A percentile compares a stretch with the other conserved stretches of the same genome.
Conservation (phyloP, 1,140 invertebrate species). For the Lucilia sericata region DNA sequence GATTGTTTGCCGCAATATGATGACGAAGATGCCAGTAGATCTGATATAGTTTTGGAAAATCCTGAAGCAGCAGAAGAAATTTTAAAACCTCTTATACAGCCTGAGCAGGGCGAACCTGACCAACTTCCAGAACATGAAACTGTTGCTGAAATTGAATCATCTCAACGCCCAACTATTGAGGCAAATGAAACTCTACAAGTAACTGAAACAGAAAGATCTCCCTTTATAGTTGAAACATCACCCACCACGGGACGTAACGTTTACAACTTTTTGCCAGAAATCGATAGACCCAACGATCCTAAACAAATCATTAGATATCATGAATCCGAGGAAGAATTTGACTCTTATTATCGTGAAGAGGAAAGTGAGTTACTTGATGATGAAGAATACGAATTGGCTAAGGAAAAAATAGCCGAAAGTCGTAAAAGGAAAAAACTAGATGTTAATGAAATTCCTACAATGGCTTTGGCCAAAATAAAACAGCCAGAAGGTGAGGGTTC, state of each 20-base stretch:
- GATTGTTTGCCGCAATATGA: background rate
- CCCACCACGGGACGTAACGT: background rate
- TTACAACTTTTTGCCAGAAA: background rate
- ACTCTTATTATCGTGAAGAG: background rate
- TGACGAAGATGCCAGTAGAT: background rate
- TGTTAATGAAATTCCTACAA: background rate
- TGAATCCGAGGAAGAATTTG: background rate
- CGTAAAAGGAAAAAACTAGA: constrained; percentile 14
- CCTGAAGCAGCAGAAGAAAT: background rate
- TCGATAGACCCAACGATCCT: background rate
- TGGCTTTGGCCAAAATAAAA: background rate
- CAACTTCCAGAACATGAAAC: background rate
- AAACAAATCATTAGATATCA: background rate
- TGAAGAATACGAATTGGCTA: constrained; percentile 25
- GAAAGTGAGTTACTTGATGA: background rate
- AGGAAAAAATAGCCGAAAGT: constrained; percentile 18
- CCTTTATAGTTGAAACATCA: background rate
- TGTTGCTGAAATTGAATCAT: background rate
- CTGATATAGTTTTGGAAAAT: background rate
- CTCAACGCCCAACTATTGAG: background rate
- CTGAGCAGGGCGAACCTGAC: background rate
- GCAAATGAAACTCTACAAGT: background rate
- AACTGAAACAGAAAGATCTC: background rate
- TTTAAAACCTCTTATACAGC: background rate
- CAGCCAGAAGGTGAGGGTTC: background rate